phyloP scores from a whole-genome alignment of 1,140 invertebrate genomes.

The Panagrolaimus sp. region DNA sequence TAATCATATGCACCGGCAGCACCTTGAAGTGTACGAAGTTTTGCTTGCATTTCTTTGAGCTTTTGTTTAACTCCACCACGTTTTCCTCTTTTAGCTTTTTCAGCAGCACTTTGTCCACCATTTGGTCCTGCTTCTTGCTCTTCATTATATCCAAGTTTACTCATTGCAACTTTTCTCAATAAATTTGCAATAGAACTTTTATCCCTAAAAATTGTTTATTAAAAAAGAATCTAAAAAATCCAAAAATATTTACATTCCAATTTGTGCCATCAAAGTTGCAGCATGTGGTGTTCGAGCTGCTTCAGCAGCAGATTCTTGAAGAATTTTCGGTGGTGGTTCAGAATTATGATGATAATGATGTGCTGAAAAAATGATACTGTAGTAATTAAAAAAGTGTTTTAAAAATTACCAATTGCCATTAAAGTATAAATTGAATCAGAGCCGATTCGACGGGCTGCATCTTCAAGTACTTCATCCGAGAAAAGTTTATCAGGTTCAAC shows the following conservation, averaged over 20 bases:
- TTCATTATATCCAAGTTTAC: background rate
- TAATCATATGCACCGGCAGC: background rate
- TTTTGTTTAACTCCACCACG: conserved; percentile 1
- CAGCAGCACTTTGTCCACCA: background rate
- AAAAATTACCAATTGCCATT: background rate
- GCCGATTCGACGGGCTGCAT: background rate
- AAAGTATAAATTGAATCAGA: background rate
- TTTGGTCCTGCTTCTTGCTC: background rate
- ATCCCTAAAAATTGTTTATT: background rate
- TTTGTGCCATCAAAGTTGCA: background rate
- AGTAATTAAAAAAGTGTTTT: too few relatives aligned
- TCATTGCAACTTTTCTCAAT: background rate
- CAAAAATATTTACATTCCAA: background rate
- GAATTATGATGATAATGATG: background rate
- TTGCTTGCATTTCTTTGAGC: background rate
- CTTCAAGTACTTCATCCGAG: background rate
- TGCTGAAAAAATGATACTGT: background rate
- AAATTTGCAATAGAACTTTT: background rate
- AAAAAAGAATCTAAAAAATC: too few relatives aligned
- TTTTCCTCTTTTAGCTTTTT: background rate
- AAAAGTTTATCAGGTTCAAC: background rate
- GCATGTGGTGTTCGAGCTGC: background rate
- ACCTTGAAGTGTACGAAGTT: background rate
- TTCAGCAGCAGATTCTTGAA: background rate
- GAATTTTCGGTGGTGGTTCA: background rate